phyloP scores from a whole-genome alignment of 2,797 vertebrate species.

The Odontamblyopus rebecca region DNA sequence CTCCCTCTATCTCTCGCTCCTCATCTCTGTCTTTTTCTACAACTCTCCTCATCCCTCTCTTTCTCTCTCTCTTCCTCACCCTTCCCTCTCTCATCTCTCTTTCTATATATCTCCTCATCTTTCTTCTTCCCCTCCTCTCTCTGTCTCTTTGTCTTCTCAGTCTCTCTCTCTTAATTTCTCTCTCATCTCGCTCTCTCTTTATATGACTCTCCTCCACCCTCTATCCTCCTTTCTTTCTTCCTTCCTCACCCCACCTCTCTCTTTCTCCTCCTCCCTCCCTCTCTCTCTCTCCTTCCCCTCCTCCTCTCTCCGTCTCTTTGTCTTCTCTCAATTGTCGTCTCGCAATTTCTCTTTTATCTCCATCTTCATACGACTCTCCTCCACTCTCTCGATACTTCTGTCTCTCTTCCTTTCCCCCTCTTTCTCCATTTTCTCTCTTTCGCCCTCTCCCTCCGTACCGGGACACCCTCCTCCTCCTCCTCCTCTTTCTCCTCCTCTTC shows the following conservation, averaged over 20 bases:
- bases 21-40: not conserved
- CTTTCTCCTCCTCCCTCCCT: constrained; percentile 1
- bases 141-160: too few species aligned
- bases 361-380: too few species aligned
- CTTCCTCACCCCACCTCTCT: not conserved
- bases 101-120: constrained; percentile 21
- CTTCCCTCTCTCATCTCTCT: not conserved
- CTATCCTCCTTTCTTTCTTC: constrained; percentile 4
- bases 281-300: not conserved
- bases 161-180: too few species aligned
- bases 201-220: too few species aligned
- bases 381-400: not conserved
- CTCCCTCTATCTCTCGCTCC: not conserved
- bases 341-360: too few species aligned
- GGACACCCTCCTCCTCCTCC: not conserved
- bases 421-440: not conserved
- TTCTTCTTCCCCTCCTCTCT: not conserved
- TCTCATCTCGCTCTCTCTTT: too few species aligned
- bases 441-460: constrained; percentile 11
- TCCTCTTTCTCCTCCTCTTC: constrained; percentile 4
- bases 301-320: too few species aligned
- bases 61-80: not conserved
- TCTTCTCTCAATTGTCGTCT: too few species aligned
- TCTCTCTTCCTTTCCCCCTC: not conserved
- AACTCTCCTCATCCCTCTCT: not conserved